phyloP scores from a whole-genome alignment of 2,888 invertebrate species.

The Brachyopa scutellaris region DNA sequence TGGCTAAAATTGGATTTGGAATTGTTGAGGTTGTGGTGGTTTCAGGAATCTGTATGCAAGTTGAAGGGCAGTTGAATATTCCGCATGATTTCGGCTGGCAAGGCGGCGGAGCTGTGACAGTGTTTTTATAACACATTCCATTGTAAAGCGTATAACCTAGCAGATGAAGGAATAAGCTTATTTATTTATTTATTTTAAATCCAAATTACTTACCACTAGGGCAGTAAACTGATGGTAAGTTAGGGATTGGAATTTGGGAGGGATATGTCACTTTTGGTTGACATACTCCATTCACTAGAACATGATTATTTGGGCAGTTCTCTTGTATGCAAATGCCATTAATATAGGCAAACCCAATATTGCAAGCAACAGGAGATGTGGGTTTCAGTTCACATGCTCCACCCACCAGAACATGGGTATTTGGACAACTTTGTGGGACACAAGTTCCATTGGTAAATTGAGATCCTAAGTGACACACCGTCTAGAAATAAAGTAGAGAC shows the following conservation, averaged over 20 bases:
- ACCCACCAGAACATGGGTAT: constrained; percentile 16
- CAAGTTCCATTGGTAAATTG: background rate
- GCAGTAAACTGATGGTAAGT: constrained; percentile 7
- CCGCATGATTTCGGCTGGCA: constrained; percentile 19
- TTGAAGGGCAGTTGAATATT: background rate
- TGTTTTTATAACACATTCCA: constrained; percentile 17
- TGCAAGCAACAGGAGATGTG: background rate
- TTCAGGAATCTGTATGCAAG: background rate
- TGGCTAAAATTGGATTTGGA: background rate
- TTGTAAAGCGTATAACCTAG: constrained; percentile 25
- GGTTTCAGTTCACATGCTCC: constrained; percentile 16
- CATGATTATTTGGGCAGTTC: constrained; percentile 7
- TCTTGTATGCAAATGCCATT: constrained; percentile 33
- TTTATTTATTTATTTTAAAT: background rate
- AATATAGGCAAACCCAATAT: constrained; percentile 10
- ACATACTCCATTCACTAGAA: constrained; percentile 28
- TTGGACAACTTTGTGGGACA: background rate
- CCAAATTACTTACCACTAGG: constrained; percentile 11
- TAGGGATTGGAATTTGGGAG: background rate
- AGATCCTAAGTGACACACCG: constrained; percentile 17
- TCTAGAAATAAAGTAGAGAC: constrained; percentile 5
- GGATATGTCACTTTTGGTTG: background rate
- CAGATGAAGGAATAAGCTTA: background rate
- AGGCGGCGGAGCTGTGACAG: background rate
- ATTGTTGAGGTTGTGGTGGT: background rate